Evolutionary conservation across 2,888 invertebrate genomes (phyloP).

Genomic region (Scaeva pyrastri): DNA sequence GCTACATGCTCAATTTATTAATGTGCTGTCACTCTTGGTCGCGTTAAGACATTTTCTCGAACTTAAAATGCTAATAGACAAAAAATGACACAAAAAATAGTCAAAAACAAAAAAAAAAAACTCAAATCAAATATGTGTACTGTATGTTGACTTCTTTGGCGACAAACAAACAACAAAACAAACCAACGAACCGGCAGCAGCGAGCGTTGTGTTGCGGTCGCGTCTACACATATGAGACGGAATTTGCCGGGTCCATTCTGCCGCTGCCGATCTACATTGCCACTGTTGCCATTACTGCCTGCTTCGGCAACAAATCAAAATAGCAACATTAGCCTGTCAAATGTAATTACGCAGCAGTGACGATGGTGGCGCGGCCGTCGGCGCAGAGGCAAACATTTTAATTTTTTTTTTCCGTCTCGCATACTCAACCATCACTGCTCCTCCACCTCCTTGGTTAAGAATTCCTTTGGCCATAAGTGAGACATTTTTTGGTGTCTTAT

Average conservation of each 20-base stretch:
- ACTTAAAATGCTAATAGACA: constrained; percentile 22
- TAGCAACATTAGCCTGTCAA: constrained; percentile 73
- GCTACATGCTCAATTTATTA: constrained; percentile 68
- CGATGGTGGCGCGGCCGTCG: background rate
- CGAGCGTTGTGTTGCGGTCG: constrained; percentile 33
- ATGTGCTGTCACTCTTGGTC: constrained; percentile 70
- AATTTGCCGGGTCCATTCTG: constrained; percentile 34
- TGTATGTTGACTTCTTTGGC: constrained; percentile 34
- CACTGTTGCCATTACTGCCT: constrained; percentile 44
- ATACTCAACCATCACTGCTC: background rate
- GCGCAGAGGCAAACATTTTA: background rate
- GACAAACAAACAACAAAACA: too few relatives aligned
- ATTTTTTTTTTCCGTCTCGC: background rate
- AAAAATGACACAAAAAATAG: constrained; percentile 10
- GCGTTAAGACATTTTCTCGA: constrained; percentile 67
- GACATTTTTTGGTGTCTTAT: background rate
- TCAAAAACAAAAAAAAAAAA: constrained; percentile 20
- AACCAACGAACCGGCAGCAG: constrained; percentile 21
- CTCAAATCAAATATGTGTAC: constrained; percentile 39
- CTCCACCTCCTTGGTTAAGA: constrained; percentile 52
- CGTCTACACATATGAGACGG: constrained; percentile 5
- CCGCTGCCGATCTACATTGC: background rate
- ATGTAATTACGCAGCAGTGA: constrained; percentile 68
- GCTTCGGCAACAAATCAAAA: constrained; percentile 71
- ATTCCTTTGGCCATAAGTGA: constrained; percentile 54